A percentile compares a stretch with the other conserved stretches of the same genome.
These are phyloP conservation scores for Conistra vaccinii DNA, from an alignment of 2,888 invertebrate species.

Conservation along the genomic window DNA sequence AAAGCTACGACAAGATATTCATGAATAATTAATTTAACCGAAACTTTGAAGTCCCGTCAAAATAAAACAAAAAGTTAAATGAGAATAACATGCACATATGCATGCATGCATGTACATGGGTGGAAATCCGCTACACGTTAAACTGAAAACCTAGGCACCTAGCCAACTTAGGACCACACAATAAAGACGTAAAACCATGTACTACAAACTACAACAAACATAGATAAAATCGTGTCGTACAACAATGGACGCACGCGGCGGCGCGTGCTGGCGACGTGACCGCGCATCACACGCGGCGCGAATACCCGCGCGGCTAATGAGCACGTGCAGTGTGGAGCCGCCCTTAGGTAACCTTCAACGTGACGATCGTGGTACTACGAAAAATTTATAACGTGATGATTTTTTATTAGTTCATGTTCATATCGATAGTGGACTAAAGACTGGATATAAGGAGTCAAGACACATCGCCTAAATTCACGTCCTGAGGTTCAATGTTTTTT, in stretches of 20 bases:
- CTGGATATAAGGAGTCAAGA: not conserved
- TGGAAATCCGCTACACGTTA: not conserved
- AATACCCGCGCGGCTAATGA: conserved; percentile 85
- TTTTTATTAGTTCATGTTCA: conserved; percentile 7
- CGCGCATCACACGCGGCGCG: conserved; percentile 81
- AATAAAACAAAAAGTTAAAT: not conserved
- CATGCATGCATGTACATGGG: too few relatives aligned
- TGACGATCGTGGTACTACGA: conserved; percentile 12
- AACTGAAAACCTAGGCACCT: not conserved
- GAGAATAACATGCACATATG: not conserved
- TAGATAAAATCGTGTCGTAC: conserved; percentile 60
- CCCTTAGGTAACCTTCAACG: conserved; percentile 77
- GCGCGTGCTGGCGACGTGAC: conserved; percentile 88
- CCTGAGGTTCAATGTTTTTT: too few relatives aligned
- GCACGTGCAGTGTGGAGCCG: conserved; percentile 79
- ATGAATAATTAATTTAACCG: not conserved
- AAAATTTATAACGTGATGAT: conserved; percentile 15
- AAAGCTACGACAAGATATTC: not conserved
- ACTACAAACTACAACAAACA: conserved; percentile 27
- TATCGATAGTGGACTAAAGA: not conserved
- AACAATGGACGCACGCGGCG: conserved; percentile 71
- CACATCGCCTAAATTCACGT: not conserved
- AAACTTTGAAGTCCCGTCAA: not conserved
- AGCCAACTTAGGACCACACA: conserved; percentile 9
- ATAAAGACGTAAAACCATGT: conserved; percentile 7